Evolutionary conservation across 2,797 vertebrate genomes (phyloP), one percentile per base, ranked within the genome.

Genomic region (Dendrocincla fuliginosa): DNA sequence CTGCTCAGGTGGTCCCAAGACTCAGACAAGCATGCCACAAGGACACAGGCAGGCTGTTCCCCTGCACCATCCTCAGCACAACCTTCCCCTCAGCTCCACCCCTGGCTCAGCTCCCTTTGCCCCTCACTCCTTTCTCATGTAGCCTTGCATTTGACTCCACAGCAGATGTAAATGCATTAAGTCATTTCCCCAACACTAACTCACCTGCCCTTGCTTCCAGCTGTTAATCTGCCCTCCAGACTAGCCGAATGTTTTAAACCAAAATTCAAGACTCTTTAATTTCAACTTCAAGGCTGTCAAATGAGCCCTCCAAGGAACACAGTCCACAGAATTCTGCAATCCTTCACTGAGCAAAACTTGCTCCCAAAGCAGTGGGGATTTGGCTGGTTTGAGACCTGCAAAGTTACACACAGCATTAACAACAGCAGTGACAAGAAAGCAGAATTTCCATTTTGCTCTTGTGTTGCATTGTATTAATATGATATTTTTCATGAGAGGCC

Each of bases 11-110:
- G 52, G 35, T 3, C 1, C 13, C 4, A 2, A 22, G 0, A 5
- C 67, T 60, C 2, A 16, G 1, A 1, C 0, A 5, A 71, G 5
- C 1, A 0, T 11, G 24, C 5, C 2, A 0, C 13, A 3, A 46
- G 39, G 46, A 6, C 33, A 23, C 15, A 53, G 39, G 49, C 9
- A 79, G 39, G 12, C 4, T 11, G 1, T 3, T 86, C 15, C 30
- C n/a, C 39, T 10, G 13, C n/a, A 25, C 19, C 2, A 1, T 12
- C 64, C 50, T 5, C 32, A 24, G 35, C 22, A 77, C 77, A 37
- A 15, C 37, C 37, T 73, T 25, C 15, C 24, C 25, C 37, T 49
- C 1, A 3, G 32, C 50, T 41, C 39, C 56, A 49, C 37, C 50
- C 56, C 47, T 33, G 60, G 16, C 25, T 80, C 50, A 11, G 28